Evolutionary conservation across 1,140 invertebrate genomes (phyloP), one percentile per base, ranked within the genome.

Genomic region (Dermatophagoides farinae): DNA sequence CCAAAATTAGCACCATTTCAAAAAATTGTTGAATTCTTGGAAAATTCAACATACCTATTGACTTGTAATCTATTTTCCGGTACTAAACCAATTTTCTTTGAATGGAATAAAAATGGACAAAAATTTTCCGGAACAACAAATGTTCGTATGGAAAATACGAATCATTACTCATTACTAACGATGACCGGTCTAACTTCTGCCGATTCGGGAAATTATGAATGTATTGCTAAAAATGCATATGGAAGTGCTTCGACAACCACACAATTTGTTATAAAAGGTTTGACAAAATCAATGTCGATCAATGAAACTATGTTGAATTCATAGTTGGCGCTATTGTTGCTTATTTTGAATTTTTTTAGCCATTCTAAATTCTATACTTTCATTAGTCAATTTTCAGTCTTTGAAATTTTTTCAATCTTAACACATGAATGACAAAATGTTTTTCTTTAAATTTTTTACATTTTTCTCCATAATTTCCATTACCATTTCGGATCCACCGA

Each of bases 101-200:
- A 38, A 10, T 66, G 65, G 65, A 52, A 46, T 43, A 66, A 62
- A 57, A 60, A 66, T 31, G 51, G 60, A 2, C 46, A 20, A 47
- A 47, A 47, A 23, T 20, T 47, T 18, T 60, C 22, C 22, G 9
- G 14, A n/a, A 25, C 53, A 14, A 23, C 39, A 4, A 14, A 55
- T 25, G 25, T 55, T 55, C 53, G 16, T 6, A 14, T 55, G 38
- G 53, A 55, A n/a, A 31, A 38, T 55, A 25, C 53, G 5, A n/a
- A 14, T 22, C 25, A 14, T 22, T 55, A n/a, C 11, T 55, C 53
- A 40, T 44, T 55, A 31, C 4, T 55, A 11, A 55, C 53, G 5
- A 25, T 55, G 14, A 25, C 53, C 31, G 16, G 39, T 40, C 14
- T 44, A 41, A 12, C 16, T 11, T 2, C 53, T 31, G 39, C 55